Evolutionary conservation across 1,140 invertebrate species (phyloP).

Genomic region (Zaprionus vittiger): DNA sequence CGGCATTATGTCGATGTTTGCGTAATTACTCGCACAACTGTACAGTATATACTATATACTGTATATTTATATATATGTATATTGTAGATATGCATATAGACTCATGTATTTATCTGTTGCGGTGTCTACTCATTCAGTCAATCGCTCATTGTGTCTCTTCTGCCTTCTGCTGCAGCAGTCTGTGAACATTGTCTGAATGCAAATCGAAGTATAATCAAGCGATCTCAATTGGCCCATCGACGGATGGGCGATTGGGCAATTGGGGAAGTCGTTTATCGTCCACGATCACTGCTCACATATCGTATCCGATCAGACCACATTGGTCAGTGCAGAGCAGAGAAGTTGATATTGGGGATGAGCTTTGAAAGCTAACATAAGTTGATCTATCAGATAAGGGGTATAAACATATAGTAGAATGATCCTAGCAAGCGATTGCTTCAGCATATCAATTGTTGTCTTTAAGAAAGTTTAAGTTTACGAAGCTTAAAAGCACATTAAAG

Average conservation of each 20-base stretch:
- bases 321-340: neutral
- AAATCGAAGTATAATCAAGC: conserved; percentile 31
- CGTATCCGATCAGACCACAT: conserved; percentile 1
- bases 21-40: conserved; percentile 19
- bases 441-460: too few species aligned
- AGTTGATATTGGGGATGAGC: neutral
- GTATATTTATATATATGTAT: conserved; percentile 7
- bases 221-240: conserved; percentile 28
- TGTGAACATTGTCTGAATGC: conserved; percentile 33
- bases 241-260: conserved; percentile 15
- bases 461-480: too few species aligned
- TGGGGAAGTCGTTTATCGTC: conserved; percentile 15
- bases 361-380: neutral
- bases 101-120: conserved; percentile 4
- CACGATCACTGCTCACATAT: neutral
- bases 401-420: too few species aligned
- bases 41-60: neutral
- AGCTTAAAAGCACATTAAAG: neutral
- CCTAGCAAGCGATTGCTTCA: too few species aligned
- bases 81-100: neutral
- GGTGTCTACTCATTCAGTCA: conserved; percentile 20
- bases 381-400: neutral
- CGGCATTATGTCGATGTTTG: conserved; percentile 28
- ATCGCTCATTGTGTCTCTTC: conserved; percentile 21
- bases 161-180: neutral